Base-by-base conservation (phyloP, 2,888 invertebrate species). In the Buathra laborator region DNA sequence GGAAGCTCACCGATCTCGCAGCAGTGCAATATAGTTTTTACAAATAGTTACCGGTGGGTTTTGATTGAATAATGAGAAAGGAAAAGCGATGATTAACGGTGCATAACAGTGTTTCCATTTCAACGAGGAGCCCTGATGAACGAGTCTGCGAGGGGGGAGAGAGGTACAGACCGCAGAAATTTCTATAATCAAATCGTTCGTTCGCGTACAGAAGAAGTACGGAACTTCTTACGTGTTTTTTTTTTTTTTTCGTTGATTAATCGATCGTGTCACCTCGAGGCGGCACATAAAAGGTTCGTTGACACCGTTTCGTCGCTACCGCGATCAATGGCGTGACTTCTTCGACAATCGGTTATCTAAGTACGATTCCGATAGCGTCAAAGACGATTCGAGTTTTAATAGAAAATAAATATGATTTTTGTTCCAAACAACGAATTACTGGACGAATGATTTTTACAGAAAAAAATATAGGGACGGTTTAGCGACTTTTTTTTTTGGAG, bases 41-140 rank as follows among this genome's bases (percentile, higher is more conserved):
- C 43, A 16, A 70, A 80, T 24, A 43, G 16, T 48, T 37, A 16
- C 37, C 2, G 12, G 32, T 16, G 6, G 37, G 3, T 75, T 68
- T 81, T 48, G 74, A 72, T 83, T 70, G 71, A 83, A 66, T 75
- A 82, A 70, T 44, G 24, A 70, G 64, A 76, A 56, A 71, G 48
- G 43, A 79, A 83, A 83, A 79, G 62, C 32, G 32, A 44, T 51
- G 79, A 77, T 84, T 72, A 76, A 64, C 51, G 51, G 56, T 78
- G 80, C 82, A 70, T 76, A 76, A 75, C 77, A 67, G 76, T 78
- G 62, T 46, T 10, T 37, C 77, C 29, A 19, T 62, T 76, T 71
- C 16, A 67, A 56, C 48, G 51, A 78, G 66, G 53, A 9, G 48
- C 59, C 32, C 37, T 7, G 44, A 64, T 37, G 70, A 71, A 53